Base-by-base conservation (phyloP, 2,113 vertebrate genomes). In the Nerophis ophidion region DNA sequence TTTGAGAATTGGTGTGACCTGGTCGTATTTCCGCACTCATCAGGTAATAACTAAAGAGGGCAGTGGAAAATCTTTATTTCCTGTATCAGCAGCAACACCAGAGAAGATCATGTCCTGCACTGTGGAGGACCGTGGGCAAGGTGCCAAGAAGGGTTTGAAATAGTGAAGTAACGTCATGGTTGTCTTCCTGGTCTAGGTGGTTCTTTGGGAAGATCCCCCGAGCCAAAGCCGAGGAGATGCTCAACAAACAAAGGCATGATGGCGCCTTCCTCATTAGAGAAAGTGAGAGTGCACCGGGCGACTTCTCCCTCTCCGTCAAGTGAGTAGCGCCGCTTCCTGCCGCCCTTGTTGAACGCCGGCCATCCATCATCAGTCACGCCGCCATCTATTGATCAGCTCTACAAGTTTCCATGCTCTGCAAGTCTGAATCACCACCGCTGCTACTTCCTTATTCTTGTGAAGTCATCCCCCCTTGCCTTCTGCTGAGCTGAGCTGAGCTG, bases 161-260 rank as follows among this genome's bases (percentile, higher is more conserved):
- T 4, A 40, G 14, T 38, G 40, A 10, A 4, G 8, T 42, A 42
- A 42, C 3, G 51, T 50, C 11, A 26, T 26, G 1, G 2, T 63
- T 12, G 6, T 48, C 1, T 40, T 1, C 5, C 14, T 33, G 45
- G 51, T 50, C 49, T 88, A 99, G 97, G 88, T 99, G 97, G 97
- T 99, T 99, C 89, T 98, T 97, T 63, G 97, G 97, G 71, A 98
- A 98, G 91, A 98, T 99, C 79, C 95, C 97, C 46, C 91, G 97
- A 73, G 96, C 95, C 11, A 97, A 95, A 86, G 97, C 97, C 76
- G 97, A 99, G 86, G 97, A 99, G 89, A 94, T 99, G 92, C 88
- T 99, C 45, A 96, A 94, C 87, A 98, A 97, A 91, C 97, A 99
- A 91, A 92, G 96, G 89, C 95, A 97, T 0, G 97, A 99, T 3